phyloP scores from a whole-genome alignment of 1,140 invertebrate species.

The Drosophila takahashii region DNA sequence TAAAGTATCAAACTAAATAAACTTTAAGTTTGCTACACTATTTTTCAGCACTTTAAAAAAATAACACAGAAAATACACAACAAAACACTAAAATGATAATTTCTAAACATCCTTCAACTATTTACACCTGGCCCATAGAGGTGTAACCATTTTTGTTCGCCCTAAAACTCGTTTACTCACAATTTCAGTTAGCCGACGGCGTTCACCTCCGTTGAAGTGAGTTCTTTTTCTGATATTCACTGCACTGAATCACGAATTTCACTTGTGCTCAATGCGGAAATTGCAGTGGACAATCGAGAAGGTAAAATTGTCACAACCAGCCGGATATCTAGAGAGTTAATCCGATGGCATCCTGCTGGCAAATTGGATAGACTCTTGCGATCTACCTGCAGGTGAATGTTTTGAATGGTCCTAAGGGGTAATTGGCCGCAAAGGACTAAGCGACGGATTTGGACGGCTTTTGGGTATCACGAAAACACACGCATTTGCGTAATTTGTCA shows the following conservation, averaged over 20 bases:
- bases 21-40: background rate
- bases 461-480: slow-evolving; percentile 43
- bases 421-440: slow-evolving; percentile 50
- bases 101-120: background rate
- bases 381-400: slow-evolving; percentile 18
- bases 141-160: background rate
- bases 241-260: slow-evolving; percentile 36
- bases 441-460: slow-evolving; percentile 34
- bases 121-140: background rate
- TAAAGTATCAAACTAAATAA: background rate
- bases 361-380: slow-evolving; percentile 16
- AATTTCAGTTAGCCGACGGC: slow-evolving; percentile 54
- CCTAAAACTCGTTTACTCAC: slow-evolving; percentile 32
- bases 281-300: slow-evolving; percentile 5
- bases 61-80: slow-evolving; percentile 34
- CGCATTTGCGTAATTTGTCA: slow-evolving; percentile 38
- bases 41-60: slow-evolving; percentile 2
- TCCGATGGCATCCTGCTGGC: slow-evolving; percentile 54
- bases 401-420: slow-evolving; percentile 32
- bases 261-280: slow-evolving; percentile 39
- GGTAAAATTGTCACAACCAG: slow-evolving; percentile 19
- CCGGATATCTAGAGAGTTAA: slow-evolving; percentile 50
- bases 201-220: slow-evolving; percentile 23
- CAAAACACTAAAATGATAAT: background rate
- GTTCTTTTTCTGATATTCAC: slow-evolving; percentile 22